phyloP scores from a whole-genome alignment of 2,797 vertebrate genomes.

The Thaleichthys pacificus region DNA sequence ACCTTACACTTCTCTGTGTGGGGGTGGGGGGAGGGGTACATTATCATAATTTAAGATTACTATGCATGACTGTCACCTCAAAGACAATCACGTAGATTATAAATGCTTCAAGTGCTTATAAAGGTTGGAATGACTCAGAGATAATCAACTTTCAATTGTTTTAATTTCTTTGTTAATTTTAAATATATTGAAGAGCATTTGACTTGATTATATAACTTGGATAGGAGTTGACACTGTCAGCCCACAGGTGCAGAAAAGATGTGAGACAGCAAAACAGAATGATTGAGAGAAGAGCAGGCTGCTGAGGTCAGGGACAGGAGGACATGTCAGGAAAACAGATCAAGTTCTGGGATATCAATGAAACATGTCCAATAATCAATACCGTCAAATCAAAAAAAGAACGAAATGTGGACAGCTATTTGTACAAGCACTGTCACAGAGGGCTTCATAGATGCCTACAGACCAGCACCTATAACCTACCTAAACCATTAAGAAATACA shows the following conservation, averaged over 20 bases:
- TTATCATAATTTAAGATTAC: conserved; percentile 70
- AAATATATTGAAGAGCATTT: conserved; percentile 46
- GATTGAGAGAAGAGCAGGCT: conserved; percentile 29
- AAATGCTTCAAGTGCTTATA: conserved; percentile 63
- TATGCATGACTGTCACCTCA: conserved; percentile 67
- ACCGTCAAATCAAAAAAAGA: conserved; percentile 8
- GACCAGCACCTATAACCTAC: too few relatives aligned
- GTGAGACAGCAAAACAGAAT: conserved; percentile 1
- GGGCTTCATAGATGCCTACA: too few relatives aligned
- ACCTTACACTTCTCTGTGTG: conserved; percentile 34
- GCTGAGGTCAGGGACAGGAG: conserved; percentile 17
- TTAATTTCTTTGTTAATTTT: conserved; percentile 50
- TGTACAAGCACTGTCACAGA: too few relatives aligned
- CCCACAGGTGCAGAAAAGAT: conserved; percentile 22
- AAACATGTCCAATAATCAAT: conserved; percentile 50
- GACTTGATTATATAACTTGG: conserved; percentile 43
- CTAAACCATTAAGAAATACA: too few relatives aligned
- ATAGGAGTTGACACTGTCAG: conserved; percentile 10
- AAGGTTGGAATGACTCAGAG: conserved; percentile 64
- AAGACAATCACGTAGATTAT: conserved; percentile 71
- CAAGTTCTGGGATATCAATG: conserved; percentile 23
- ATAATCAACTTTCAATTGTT: conserved; percentile 53
- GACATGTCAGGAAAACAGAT: conserved; percentile 55
- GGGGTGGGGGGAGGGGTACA: conserved; percentile 31
- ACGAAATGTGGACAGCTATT: too few relatives aligned